These are phyloP conservation scores for Patagioenas fasciata DNA, from an alignment of 2,113 vertebrate species.

Conservation along the genomic window DNA sequence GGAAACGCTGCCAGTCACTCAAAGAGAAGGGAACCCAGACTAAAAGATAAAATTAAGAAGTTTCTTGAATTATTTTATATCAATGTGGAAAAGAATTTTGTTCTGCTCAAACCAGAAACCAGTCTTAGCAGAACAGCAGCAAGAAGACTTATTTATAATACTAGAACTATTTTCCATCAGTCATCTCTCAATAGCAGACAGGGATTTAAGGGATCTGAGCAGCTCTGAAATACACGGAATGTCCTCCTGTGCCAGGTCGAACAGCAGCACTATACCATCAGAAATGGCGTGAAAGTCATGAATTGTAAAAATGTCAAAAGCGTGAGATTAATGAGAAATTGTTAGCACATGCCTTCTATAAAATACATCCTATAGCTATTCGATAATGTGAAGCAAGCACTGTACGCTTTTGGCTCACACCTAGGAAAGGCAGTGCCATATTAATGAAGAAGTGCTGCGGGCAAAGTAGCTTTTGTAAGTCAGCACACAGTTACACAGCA, in stretches of 20 bases:
- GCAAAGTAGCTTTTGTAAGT: rapidly evolving
- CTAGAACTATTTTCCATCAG: not conserved
- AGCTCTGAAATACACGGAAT: not conserved
- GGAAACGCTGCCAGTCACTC: too few relatives aligned
- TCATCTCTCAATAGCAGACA: not conserved
- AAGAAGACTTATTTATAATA: not conserved
- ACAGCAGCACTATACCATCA: not conserved
- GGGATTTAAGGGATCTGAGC: not conserved
- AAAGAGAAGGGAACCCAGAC: too few relatives aligned
- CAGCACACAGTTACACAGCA: not conserved
- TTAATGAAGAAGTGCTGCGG: not conserved
- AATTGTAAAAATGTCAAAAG: not conserved
- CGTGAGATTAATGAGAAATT: not conserved
- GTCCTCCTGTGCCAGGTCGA: not conserved
- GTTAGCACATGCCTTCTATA: not conserved
- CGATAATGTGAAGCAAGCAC: too few relatives aligned
- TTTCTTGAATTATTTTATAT: not conserved
- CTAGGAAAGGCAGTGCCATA: not conserved
- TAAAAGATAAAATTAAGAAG: not conserved
- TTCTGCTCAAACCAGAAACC: not conserved
- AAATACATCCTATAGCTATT: not conserved
- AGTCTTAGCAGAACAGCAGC: not conserved
- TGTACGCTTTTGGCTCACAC: rapidly evolving
- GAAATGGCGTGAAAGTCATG: not conserved
- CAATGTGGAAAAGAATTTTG: not conserved